Evolutionary conservation across 2,113 vertebrate genomes (phyloP).

Genomic region (Mustela nigripes): DNA sequence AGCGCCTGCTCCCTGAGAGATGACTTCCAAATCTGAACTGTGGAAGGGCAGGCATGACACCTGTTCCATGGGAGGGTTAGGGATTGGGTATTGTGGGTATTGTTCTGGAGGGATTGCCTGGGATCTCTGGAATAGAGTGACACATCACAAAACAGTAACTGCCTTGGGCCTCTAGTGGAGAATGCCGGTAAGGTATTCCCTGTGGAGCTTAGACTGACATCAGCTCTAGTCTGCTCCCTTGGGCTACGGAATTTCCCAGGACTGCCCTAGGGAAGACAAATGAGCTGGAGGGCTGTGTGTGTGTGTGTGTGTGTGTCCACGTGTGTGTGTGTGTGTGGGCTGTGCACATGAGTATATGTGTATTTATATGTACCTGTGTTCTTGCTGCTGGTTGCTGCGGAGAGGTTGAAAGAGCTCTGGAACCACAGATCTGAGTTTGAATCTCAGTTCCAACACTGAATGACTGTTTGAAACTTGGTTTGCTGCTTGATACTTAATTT

Average conservation of each 20-base stretch:
- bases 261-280: background rate
- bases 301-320: background rate
- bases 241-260: conserved; percentile 57
- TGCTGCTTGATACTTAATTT: conserved; percentile 26
- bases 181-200: conserved; percentile 47
- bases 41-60: conserved; percentile 37
- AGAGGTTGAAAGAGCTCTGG: background rate
- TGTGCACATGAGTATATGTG: background rate
- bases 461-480: background rate
- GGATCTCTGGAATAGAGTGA: conserved; percentile 59
- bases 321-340: too few species aligned
- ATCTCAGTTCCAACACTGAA: conserved; percentile 27
- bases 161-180: conserved; percentile 68
- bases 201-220: background rate
- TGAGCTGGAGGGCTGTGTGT: background rate
- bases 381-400: background rate
- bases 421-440: conserved; percentile 5
- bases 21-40: background rate
- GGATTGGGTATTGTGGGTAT: background rate
- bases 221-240: conserved; percentile 16
- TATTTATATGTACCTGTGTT: background rate
- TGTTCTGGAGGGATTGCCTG: conserved; percentile 41
- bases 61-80: conserved; percentile 1
- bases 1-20: background rate
- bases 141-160: conserved; percentile 69